Percentiles rank a stretch among this genome's conserved stretches.
Evolutionary conservation across 2,888 invertebrate genomes (phyloP).

Genomic region (Protophormia terraenovae): DNA sequence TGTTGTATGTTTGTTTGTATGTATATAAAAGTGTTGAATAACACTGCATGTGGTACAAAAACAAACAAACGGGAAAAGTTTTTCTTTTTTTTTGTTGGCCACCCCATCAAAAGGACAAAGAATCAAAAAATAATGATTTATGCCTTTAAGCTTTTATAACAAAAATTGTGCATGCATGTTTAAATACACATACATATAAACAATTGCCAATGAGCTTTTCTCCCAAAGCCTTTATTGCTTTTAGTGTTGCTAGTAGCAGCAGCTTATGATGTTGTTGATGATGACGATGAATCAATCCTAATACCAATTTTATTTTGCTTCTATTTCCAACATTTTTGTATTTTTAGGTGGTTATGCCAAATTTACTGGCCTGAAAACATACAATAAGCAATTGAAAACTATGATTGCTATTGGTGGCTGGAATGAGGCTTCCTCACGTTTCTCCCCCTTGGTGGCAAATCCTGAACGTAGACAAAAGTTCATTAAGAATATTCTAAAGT

Average conservation of each 20-base stretch:
- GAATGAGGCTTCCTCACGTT: conserved; percentile 94
- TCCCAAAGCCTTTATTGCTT: not conserved
- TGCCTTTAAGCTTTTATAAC: conserved; percentile 37
- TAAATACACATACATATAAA: not conserved
- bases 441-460: conserved; percentile 94
- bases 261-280: conserved; percentile 7
- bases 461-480: conserved; percentile 89
- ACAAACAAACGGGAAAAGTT: conserved; percentile 13
- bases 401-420: conserved; percentile 95
- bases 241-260: not conserved
- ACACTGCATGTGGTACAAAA: not conserved
- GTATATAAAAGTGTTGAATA: not conserved
- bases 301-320: conserved; percentile 1
- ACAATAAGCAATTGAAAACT: conserved; percentile 95
- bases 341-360: conserved; percentile 93
- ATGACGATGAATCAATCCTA: no score
- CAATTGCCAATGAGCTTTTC: not conserved
- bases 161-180: not conserved
- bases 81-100: not conserved
- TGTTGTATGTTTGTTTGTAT: not conserved
- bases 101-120: conserved; percentile 32
- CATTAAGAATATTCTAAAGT: conserved; percentile 91
- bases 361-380: conserved; percentile 95
- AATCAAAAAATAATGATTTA: conserved; percentile 56
- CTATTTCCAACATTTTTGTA: not conserved